Base-by-base conservation (phyloP, 2,888 invertebrate species). In the Scaptomyza caliginosa region DNA sequence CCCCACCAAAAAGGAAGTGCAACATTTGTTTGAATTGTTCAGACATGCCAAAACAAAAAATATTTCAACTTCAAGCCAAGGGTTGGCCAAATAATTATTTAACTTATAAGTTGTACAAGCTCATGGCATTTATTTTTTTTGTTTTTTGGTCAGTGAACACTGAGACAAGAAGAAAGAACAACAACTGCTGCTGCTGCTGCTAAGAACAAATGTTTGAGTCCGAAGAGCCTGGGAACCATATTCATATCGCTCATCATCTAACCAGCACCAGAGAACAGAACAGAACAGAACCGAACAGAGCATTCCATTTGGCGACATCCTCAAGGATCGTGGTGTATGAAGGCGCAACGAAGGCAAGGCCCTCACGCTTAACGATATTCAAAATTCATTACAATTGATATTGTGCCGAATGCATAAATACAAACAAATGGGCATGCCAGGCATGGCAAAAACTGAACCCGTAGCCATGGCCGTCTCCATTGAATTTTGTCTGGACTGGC, bases 361-460 rank as follows among this genome's bases (percentile, higher is more conserved):
- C 62, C 77, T 80, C 87, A 77, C 74, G 70, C 82, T 88, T 82
- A 89, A 89, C 89, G 90, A 88, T 88, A 90, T 90, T 89, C 85
- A 90, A 89, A 89, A 88, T 90, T 90, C 89, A 90, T 89, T 89
- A 89, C 90, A 90, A 89, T 89, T 90, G 89, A 89, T 89, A 89
- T 89, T 89, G 88, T 88, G 89, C 81, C 88, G 90, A 88, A 88
- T 87, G 88, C 88, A 83, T 89, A 88, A 89, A 83, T 87, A 88
- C 79, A 79, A 88, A 82, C 77, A 77, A 84, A 84, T 88, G 87
- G 78, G 81, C 75, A 72, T 77, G 84, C 74, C 67, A 68, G 56
- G 32, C 46, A 28, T 11, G 26, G 39, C 48, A 48, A 16, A 16
- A 55, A 11, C 26, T 3, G n/a, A 26, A n/a, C 40, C 40, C n/a